These are phyloP conservation scores for Formica exsecta DNA, from an alignment of 1,140 invertebrate species.

Conservation along the genomic window DNA sequence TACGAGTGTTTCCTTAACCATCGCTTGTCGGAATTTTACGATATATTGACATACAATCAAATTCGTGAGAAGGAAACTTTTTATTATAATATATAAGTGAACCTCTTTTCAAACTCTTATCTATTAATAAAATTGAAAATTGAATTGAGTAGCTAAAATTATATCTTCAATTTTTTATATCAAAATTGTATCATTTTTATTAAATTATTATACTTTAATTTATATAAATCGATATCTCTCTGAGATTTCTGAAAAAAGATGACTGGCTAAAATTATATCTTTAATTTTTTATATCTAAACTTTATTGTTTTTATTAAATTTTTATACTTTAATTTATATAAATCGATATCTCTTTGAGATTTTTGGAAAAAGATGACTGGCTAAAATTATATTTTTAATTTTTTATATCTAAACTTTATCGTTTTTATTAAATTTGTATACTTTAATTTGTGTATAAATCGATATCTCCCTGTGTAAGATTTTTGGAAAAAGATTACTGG, in stretches of 20 bases:
- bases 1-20: slow-evolving; percentile 25
- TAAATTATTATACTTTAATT: too few relatives aligned
- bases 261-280: too few relatives aligned
- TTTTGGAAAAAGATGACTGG: neutral
- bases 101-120: neutral
- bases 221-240: too few relatives aligned
- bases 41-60: neutral
- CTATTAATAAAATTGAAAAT: too few relatives aligned
- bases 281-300: too few relatives aligned
- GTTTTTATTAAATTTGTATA: neutral
- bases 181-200: neutral
- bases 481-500: neutral
- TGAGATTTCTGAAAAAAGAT: too few relatives aligned
- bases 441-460: too few relatives aligned
- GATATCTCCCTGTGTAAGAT: too few relatives aligned
- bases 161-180: neutral
- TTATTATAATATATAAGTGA: neutral
- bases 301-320: too few relatives aligned
- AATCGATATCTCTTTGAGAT: too few relatives aligned
- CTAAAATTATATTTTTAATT: neutral
- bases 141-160: neutral
- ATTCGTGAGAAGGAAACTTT: neutral
- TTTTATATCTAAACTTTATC: neutral
- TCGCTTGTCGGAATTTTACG: neutral
- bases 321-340: too few relatives aligned